These are phyloP conservation scores for Beaufortia kweichowensis DNA, from an alignment of 2,113 vertebrate genomes.

Conservation along the genomic window DNA sequence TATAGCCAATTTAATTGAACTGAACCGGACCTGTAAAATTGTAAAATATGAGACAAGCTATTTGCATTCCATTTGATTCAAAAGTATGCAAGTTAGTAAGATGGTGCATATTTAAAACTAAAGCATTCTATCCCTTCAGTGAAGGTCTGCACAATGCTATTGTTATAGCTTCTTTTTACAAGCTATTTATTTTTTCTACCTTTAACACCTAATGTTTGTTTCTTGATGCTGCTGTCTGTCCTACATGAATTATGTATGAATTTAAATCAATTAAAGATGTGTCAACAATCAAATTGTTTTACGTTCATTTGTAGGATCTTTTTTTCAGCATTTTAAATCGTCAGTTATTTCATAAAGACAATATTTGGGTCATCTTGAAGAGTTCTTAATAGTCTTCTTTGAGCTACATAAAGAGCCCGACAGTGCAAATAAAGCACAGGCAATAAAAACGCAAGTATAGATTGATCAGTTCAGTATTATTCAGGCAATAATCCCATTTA, in stretches of 20 bases:
- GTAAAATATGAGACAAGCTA: constrained; percentile 15
- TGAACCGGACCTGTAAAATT: background rate
- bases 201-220: constrained; percentile 50
- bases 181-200: constrained; percentile 67
- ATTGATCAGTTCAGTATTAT: too few species aligned
- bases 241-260: constrained; percentile 52
- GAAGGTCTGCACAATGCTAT: constrained; percentile 77
- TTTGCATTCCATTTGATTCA: constrained; percentile 55
- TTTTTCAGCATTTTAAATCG: background rate
- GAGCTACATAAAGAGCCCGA: too few species aligned
- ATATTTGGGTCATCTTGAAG: too few species aligned
- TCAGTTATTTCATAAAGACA: background rate
- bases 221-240: constrained; percentile 61
- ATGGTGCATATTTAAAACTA: constrained; percentile 55
- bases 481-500: too few species aligned
- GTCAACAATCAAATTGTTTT: constrained; percentile 33
- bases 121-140: constrained; percentile 75
- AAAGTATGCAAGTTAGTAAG: constrained; percentile 43
- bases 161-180: constrained; percentile 76
- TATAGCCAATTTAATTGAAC: background rate
- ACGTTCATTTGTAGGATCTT: constrained; percentile 22
- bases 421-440: too few species aligned
- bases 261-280: constrained; percentile 51
- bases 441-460: too few species aligned
- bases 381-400: too few species aligned